Conservation (phyloP, 2,797 vertebrate genomes). For the Pangasius djambal region DNA sequence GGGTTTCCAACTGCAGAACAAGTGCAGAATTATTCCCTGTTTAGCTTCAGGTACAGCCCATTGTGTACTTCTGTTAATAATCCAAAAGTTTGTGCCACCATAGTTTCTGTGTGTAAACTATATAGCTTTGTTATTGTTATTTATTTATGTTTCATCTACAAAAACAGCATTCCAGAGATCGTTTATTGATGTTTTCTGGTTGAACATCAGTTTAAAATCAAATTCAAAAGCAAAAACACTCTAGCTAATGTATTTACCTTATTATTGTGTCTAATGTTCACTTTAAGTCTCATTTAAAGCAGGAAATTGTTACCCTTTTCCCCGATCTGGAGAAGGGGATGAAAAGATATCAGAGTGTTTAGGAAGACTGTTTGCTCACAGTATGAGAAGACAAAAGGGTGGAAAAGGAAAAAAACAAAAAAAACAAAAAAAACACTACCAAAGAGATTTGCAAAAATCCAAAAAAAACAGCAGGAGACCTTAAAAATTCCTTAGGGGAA, state of each 20-base stretch:
- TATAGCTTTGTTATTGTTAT: not conserved
- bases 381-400: not conserved
- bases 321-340: not conserved
- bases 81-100: not conserved
- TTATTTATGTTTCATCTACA: not conserved
- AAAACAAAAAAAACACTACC: not conserved
- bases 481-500: not conserved
- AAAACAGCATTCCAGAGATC: not conserved
- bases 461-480: not conserved
- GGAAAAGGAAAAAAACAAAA: not conserved
- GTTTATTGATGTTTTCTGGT: not conserved
- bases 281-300: not conserved
- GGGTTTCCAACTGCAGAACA: not conserved
- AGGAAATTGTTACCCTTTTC: not conserved
- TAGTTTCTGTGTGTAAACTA: not conserved
- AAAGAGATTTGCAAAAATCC: not conserved
- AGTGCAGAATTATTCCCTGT: not conserved
- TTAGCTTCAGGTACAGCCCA: not conserved
- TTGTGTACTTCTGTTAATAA: not conserved
- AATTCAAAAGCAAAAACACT: not conserved
- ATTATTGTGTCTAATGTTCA: not conserved
- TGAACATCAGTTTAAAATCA: not conserved
- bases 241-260: not conserved
- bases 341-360: not conserved
- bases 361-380: not conserved